A percentile compares a stretch with the other conserved stretches of the same genome.
Evolutionary conservation across 1,140 invertebrate genomes (phyloP).

Genomic region (Arion vulgaris): DNA sequence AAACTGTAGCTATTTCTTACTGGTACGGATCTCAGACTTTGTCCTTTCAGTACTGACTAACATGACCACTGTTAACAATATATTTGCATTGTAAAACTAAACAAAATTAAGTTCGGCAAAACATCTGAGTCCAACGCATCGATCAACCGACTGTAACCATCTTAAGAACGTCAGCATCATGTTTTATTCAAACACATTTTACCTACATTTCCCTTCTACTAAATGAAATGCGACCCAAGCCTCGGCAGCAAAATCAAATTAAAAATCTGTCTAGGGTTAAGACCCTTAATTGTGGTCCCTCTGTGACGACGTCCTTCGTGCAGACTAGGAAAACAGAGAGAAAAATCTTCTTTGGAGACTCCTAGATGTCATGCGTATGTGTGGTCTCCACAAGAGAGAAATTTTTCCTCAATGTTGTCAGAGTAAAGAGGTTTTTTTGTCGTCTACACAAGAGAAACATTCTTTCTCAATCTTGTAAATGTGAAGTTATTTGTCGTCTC

Average conservation of each 20-base stretch:
- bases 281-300: not conserved
- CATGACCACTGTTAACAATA: not conserved
- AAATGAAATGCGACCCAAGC: not conserved
- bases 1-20: too few relatives aligned
- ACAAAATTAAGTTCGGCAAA: not conserved
- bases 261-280: not conserved
- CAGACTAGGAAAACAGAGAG: not conserved
- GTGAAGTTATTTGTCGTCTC: too few relatives aligned
- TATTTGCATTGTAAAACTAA: slow-evolving; percentile 1
- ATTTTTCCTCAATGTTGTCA: too few relatives aligned
- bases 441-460: too few relatives aligned
- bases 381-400: too few relatives aligned
- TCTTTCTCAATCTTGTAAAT: too few relatives aligned
- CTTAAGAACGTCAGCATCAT: not conserved
- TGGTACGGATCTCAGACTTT: too few relatives aligned
- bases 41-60: too few relatives aligned
- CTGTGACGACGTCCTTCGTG: not conserved
- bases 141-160: not conserved
- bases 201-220: not conserved
- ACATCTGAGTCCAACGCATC: not conserved
- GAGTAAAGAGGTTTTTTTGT: too few relatives aligned
- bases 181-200: not conserved
- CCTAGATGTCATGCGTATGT: not conserved
- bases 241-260: not conserved
- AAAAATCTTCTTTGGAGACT: too few relatives aligned